Base-by-base conservation (phyloP, 1,140 invertebrate species). In the Chrysomallon squamiferum region DNA sequence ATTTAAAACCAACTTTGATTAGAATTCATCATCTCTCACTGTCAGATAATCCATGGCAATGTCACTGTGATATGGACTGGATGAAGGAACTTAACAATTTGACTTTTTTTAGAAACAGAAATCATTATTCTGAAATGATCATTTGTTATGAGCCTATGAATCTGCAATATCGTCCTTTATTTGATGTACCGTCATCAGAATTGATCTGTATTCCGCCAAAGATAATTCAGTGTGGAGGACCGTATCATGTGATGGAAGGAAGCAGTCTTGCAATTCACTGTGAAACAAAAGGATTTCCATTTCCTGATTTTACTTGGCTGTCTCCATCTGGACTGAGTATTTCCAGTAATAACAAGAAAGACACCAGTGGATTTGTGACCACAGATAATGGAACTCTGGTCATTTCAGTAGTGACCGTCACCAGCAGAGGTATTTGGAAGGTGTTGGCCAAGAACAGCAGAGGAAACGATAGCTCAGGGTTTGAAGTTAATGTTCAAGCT, bases 31-130 rank as follows among this genome's bases (percentile, higher is more conserved):
- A 32, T 22, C 22, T 70, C 15, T 27, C 45, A 35, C 47, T 71
- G 20, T 52, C n/a, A 18, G 60, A 45, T 32, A 71, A 71, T 59
- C 69, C 49, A 13, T 67, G 64, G 64, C 64, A 63, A 30, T 71
- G 69, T 33, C 58, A 52, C 65, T 71, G 69, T 47, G 45, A 32
- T 30, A 33, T 71, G 27, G 47, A n/a, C 2, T 71, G 69, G 69
- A 33, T 71, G 9, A 71, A 64, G 49, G 60, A 54, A 22, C 50
- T 64, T 38, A 62, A 57, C 3, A n/a, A 45, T 13, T 22, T 52
- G 33, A 50, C 62, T n/a, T 38, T 38, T 5, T 38, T 38, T 38
- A 5, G 35, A 7, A 5, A 38, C 15, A 15, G 6, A 7, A 38
- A 7, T 5, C 6, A 38, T 38, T 38, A 38, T 38, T 38, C 35